A percentile compares a stretch with the other conserved stretches of the same genome.
These are phyloP conservation scores for Exocentrus adspersus DNA, from an alignment of 2,888 invertebrate species.

Conservation along the genomic window DNA sequence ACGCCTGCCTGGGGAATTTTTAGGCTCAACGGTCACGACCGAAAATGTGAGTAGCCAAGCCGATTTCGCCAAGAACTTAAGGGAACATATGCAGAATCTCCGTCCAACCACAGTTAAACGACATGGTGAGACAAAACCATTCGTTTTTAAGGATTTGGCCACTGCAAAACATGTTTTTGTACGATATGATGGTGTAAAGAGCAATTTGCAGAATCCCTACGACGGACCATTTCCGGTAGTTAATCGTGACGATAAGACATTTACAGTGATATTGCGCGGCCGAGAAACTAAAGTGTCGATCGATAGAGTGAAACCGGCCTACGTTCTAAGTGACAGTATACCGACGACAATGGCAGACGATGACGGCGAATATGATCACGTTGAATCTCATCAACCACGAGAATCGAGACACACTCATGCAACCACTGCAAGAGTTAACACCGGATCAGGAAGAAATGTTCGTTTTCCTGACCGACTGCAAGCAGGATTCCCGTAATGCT, in stretches of 20 bases:
- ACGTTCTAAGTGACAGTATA: neutral
- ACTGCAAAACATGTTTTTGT: neutral
- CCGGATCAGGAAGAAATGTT: neutral
- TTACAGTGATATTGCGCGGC: neutral
- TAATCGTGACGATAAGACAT: neutral
- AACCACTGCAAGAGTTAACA: neutral
- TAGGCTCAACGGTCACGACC: too few species aligned
- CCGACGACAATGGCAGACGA: neutral
- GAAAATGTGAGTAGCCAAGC: neutral
- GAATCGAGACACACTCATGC: too few species aligned
- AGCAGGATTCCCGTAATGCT: too few species aligned
- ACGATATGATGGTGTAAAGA: neutral
- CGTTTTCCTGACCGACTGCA: neutral
- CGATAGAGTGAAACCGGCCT: neutral
- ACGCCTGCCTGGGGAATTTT: neutral
- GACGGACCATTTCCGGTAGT: neutral
- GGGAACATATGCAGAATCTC: neutral
- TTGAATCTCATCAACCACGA: too few species aligned
- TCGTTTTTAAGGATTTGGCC: neutral
- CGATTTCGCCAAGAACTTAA: neutral
- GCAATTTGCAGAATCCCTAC: neutral
- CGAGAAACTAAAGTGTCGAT: neutral
- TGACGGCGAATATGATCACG: neutral
- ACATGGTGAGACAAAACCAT: neutral
- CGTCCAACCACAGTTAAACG: neutral